Base-by-base conservation (phyloP, 1,140 invertebrate genomes). In the Cyclina sinensis region DNA sequence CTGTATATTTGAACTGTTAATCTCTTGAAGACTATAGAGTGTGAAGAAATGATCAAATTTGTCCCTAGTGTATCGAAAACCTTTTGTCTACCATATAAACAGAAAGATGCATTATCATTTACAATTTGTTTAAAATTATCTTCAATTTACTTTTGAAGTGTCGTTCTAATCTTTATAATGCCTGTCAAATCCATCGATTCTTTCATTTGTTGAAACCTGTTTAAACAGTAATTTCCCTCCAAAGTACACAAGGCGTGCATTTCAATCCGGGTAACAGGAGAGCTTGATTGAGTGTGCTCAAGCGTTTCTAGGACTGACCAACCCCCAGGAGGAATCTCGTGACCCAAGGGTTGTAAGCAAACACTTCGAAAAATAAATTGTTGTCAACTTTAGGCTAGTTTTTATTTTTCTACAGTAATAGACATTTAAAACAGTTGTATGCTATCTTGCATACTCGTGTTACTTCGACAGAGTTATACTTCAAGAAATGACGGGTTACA, bases 161-260 rank as follows among this genome's bases (percentile, higher is more conserved):
- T 78, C 48, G 74, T 4, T 27, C 2, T 39, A 78, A 35, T 78
- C 35, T 78, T 32, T 32, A 54, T 51, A 70, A 70, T 70, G 24
- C 46, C 14, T 51, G 27, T 54, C 46, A 78, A 78, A 54, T 51
- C 35, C 74, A 78, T 51, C 74, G 74, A 78, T 78, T 32, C 27
- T 16, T 78, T 78, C 74, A 78, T 57, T 78, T 78, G 27, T 78
- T 54, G 7, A 78, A 54, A 78, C 9, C 35, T 78, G 74, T 51
- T 51, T 32, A 54, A 78, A 78, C 46, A 78, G 3, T 35, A 51
- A 51, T 32, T 78, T 35, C 27, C 65, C 18, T 37, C 65, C 9
- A 37, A 70, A 27, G 37, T 70, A 70, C 7, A 70, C 65, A 70
- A 18, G 11, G 14, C 65, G 18, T 21, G 16, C 65, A 21, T 37